Conservation (phyloP, 1,140 invertebrate species). For the Tyrophagus putrescentiae region DNA sequence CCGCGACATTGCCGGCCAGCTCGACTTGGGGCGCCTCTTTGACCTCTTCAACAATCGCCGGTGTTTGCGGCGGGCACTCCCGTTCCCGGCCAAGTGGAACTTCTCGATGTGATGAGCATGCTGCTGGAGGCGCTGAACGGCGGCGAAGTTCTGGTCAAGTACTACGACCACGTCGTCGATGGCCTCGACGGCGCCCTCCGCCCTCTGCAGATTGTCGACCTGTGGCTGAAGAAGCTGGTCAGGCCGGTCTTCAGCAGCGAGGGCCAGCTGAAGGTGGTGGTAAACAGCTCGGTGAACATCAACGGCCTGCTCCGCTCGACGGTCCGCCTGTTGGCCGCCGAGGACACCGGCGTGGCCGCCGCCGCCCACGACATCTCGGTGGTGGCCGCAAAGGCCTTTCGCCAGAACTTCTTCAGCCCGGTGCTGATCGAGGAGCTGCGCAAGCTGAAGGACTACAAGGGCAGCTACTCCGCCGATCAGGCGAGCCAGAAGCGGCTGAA, state of each 20-base stretch:
- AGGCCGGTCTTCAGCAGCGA: slow-evolving; percentile 1
- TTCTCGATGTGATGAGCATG: slow-evolving; percentile 11
- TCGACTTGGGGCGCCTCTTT: not conserved
- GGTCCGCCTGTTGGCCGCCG: not conserved
- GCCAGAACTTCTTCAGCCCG: slow-evolving; percentile 3
- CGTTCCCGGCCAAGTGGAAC: not conserved
- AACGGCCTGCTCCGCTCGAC: not conserved
- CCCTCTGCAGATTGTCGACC: not conserved
- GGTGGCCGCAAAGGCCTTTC: slow-evolving; percentile 2
- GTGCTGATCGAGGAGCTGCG: not conserved
- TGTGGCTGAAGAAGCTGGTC: slow-evolving; percentile 19
- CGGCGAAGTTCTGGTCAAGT: slow-evolving; percentile 2
- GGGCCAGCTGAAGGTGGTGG: not conserved
- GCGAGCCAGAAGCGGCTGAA: not conserved
- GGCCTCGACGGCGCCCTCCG: not conserved
- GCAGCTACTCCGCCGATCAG: not conserved
- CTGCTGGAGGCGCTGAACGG: slow-evolving; percentile 2
- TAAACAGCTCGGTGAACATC: slow-evolving; percentile 2
- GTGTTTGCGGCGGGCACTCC: not conserved
- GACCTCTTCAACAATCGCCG: slow-evolving; percentile 6
- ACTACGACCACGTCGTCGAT: slow-evolving; percentile 5
- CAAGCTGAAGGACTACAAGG: not conserved
- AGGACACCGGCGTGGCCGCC: not conserved
- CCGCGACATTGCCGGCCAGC: not conserved
- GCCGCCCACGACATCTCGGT: not conserved